These are phyloP conservation scores for Philereme transversata DNA, from an alignment of 2,888 invertebrate species.

Conservation along the genomic window DNA sequence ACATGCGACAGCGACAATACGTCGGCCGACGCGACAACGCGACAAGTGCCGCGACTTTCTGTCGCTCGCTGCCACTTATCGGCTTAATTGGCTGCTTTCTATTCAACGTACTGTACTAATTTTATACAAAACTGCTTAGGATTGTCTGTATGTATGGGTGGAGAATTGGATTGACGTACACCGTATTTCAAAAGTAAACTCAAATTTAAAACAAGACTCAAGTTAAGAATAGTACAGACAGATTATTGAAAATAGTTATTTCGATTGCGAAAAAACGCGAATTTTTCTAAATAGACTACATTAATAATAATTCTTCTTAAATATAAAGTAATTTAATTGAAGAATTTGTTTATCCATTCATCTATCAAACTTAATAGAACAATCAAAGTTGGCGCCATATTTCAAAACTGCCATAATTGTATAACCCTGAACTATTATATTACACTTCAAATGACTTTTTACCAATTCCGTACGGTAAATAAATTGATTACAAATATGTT, in stretches of 20 bases:
- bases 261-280: too few species aligned
- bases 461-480: conserved; percentile 32
- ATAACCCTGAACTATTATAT: conserved; percentile 20
- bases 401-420: conserved; percentile 18
- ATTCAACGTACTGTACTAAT: conserved; percentile 29
- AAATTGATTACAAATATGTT: conserved; percentile 34
- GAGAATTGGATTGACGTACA: too few species aligned
- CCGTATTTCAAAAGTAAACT: too few species aligned
- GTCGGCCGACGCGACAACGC: conserved; percentile 62
- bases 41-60: conserved; percentile 48
- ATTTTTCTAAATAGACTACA: too few species aligned
- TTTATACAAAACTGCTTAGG: conserved; percentile 26
- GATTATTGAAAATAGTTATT: too few species aligned
- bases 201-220: too few species aligned
- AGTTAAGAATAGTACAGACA: too few species aligned
- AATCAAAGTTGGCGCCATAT: conserved; percentile 23
- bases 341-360: too few species aligned
- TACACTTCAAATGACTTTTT: conserved; percentile 28
- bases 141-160: conserved; percentile 6
- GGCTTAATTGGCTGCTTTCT: conserved; percentile 41
- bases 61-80: conserved; percentile 38
- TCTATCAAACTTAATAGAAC: neutral
- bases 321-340: too few species aligned
- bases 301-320: too few species aligned
- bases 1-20: conserved; percentile 62